Base-by-base conservation (phyloP, 2,113 vertebrate genomes). In the Drymodes brunneopygia region DNA sequence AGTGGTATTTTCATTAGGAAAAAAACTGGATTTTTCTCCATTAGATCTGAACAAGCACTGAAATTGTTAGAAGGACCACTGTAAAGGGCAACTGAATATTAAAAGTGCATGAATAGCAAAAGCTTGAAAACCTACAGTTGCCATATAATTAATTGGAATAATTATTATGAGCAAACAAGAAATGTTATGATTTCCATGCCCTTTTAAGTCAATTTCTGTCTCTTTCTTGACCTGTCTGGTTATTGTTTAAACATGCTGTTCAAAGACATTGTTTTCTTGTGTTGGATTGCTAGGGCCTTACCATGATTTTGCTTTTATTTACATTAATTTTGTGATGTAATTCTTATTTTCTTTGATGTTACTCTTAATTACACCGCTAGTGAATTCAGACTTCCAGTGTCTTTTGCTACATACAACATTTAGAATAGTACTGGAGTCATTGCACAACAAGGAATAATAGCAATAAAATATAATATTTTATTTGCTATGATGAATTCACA, bases 281-380 rank as follows among this genome's bases (percentile, higher is more conserved):
- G 27, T 74, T 88, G 77, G 79, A 82, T 35, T 92, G 67, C 77
- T 78, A 20, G 2, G 36, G 15, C 28, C 36, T 81, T 86, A 36
- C 71, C n/a, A n/a, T 48, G 35, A 62, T 94, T 95, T 93, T 73
- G 21, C 60, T 93, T 91, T 94, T 83, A 92, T 80, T 78, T 87
- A 75, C 36, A 60, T 70, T 73, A 51, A 82, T 96, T 86, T 90
- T 8, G 11, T 58, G 85, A 92, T 88, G 58, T 23, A 88, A 71
- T 36, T 77, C 42, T 44, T 38, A 23, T 42, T 57, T 85, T 87
- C 47, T 92, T 88, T 94, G 57, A 84, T 92, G 69, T 74, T 86
- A 51, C 57, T 71, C 8, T 44, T 86, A 86, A 92, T 84, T 94
- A 67, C 27, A 61, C 23, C 33, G 10, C 36, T 31, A 58, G 47